Conservation (phyloP, 2,888 invertebrate genomes). For the Calameuta pallipes region DNA sequence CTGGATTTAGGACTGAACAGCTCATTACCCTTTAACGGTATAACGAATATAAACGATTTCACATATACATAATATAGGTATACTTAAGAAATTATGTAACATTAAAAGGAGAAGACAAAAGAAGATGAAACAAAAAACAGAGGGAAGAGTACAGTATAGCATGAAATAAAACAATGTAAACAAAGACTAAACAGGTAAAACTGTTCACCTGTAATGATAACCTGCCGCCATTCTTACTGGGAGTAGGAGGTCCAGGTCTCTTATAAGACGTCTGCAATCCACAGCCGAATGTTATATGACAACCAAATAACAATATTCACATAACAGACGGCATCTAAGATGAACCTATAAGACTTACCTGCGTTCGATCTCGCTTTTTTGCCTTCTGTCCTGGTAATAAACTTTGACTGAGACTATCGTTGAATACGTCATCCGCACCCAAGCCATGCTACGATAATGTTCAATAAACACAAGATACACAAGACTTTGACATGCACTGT, state of each 20-base stretch:
- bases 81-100: not conserved
- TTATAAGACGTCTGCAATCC: constrained; percentile 78
- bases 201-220: constrained; percentile 74
- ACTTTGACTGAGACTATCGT: constrained; percentile 63
- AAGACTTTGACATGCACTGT: not conserved
- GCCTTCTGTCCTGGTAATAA: constrained; percentile 61
- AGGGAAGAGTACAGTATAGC: not conserved
- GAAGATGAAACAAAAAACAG: not conserved
- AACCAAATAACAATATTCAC: constrained; percentile 11
- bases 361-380: constrained; percentile 57
- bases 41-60: constrained; percentile 15
- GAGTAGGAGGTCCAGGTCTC: constrained; percentile 88
- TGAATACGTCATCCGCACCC: constrained; percentile 54
- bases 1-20: constrained; percentile 50
- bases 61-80: not conserved
- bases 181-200: not conserved
- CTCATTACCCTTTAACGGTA: constrained; percentile 48
- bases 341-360: constrained; percentile 43
- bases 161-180: not conserved
- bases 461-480: not conserved
- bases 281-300: constrained; percentile 29
- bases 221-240: constrained; percentile 84
- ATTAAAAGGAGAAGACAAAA: not conserved
- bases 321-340: constrained; percentile 13
- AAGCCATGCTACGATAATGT: constrained; percentile 48